A percentile compares a stretch with the other conserved stretches of the same genome.
These are phyloP conservation scores for Branchipolynoe longqiensis DNA, from an alignment of 2,888 invertebrate genomes.

Conservation along the genomic window DNA sequence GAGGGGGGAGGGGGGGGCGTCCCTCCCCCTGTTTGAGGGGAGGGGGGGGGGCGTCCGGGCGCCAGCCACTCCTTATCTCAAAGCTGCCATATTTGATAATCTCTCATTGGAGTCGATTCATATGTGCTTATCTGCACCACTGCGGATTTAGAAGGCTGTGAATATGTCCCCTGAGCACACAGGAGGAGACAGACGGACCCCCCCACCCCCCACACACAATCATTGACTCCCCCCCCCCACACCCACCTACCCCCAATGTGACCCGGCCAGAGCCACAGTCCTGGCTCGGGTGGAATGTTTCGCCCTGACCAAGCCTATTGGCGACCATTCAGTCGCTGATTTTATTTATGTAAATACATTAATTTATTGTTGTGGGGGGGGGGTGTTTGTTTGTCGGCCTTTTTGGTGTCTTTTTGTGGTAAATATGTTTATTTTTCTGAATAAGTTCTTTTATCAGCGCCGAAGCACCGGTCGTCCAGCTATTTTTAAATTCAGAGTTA, in stretches of 20 bases:
- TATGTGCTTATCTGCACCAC: not conserved
- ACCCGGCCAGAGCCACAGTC: not conserved
- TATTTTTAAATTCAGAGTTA: too few species aligned
- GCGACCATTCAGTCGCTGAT: too few species aligned
- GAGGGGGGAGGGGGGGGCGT: not conserved
- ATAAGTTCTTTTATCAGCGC: too few species aligned
- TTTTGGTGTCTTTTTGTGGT: too few species aligned
- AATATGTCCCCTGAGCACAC: not conserved
- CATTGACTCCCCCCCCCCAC: not conserved
- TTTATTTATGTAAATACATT: too few species aligned
- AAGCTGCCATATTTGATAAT: constrained; percentile 9
- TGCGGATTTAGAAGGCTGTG: not conserved
- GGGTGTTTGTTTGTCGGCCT: too few species aligned
- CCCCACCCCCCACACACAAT: not conserved
- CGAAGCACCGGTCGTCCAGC: too few species aligned
- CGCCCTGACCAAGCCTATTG: too few species aligned
- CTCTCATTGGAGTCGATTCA: constrained; percentile 9
- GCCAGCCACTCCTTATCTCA: not conserved
- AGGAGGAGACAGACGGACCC: not conserved
- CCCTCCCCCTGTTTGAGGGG: not conserved
- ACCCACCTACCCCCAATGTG: not conserved
- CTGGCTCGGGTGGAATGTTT: too few species aligned
- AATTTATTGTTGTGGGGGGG: too few species aligned
- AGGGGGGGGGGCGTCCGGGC: not conserved
- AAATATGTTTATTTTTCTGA: too few species aligned